phyloP scores from a whole-genome alignment of 2,113 vertebrate genomes.

The Pandion haliaetus region DNA sequence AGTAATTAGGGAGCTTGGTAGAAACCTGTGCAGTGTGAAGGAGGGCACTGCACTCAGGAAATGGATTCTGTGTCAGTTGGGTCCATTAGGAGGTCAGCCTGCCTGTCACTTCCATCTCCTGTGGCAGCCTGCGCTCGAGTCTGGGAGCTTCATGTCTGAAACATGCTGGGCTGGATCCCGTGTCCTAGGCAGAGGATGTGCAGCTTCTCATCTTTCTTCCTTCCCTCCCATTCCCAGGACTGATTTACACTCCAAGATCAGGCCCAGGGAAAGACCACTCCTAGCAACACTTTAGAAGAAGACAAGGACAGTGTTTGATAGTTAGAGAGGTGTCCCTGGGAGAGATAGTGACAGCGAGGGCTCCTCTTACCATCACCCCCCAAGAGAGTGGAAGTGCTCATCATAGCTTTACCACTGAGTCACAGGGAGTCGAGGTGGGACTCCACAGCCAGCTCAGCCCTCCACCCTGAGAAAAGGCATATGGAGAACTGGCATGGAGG shows the following conservation, averaged over 20 bases:
- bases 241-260: background rate
- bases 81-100: background rate
- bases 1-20: constrained; percentile 35
- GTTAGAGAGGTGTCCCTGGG: background rate
- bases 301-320: background rate
- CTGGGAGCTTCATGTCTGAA: background rate
- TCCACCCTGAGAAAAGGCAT: too few relatives aligned
- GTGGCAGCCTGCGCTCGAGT: background rate
- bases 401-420: background rate
- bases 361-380: background rate
- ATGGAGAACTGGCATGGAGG: fast-evolving
- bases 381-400: background rate
- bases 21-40: background rate
- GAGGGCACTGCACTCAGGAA: background rate
- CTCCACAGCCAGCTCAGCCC: background rate
- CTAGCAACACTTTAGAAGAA: background rate
- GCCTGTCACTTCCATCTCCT: background rate
- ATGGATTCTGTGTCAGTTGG: background rate
- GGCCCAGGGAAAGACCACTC: background rate
- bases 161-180: background rate
- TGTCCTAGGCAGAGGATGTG: background rate
- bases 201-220: background rate
- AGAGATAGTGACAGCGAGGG: background rate
- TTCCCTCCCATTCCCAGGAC: background rate
- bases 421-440: background rate